Evolutionary conservation across 2,888 invertebrate genomes (phyloP).

Genomic region (Harpagoxenus sublaevis): DNA sequence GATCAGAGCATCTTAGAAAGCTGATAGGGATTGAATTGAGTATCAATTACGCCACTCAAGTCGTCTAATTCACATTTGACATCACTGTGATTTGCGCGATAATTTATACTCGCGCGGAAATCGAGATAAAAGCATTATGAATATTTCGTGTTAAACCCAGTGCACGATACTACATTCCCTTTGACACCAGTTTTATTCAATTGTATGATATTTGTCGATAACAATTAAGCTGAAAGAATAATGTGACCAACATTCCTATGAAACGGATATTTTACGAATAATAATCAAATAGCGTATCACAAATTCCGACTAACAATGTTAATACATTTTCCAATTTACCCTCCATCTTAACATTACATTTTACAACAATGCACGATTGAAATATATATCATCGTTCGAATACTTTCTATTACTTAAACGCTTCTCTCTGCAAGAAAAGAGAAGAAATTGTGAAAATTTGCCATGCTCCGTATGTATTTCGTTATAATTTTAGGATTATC

Average conservation of each 20-base stretch:
- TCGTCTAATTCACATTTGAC: conserved; percentile 18
- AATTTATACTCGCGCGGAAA: conserved; percentile 3
- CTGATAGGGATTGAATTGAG: conserved; percentile 45
- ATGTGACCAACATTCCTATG: background rate
- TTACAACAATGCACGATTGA: background rate
- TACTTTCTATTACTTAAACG: background rate
- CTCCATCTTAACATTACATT: background rate
- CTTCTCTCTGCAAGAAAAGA: background rate
- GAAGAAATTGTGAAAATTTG: background rate
- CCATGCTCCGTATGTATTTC: background rate
- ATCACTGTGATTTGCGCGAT: background rate
- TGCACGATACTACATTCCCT: background rate
- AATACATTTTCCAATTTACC: conserved; percentile 4
- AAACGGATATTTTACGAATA: conserved; percentile 5
- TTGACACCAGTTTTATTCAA: conserved; percentile 3
- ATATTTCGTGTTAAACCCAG: background rate
- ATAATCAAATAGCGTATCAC: background rate
- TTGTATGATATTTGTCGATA: conserved; percentile 4
- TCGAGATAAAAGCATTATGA: background rate
- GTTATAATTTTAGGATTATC: background rate
- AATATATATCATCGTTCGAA: background rate
- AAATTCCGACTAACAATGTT: background rate
- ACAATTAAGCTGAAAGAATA: conserved; percentile 15
- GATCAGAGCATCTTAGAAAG: conserved; percentile 52
- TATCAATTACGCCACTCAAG: conserved; percentile 10